Evolutionary conservation across 2,888 invertebrate genomes (phyloP).

Genomic region (Helleia helle): DNA sequence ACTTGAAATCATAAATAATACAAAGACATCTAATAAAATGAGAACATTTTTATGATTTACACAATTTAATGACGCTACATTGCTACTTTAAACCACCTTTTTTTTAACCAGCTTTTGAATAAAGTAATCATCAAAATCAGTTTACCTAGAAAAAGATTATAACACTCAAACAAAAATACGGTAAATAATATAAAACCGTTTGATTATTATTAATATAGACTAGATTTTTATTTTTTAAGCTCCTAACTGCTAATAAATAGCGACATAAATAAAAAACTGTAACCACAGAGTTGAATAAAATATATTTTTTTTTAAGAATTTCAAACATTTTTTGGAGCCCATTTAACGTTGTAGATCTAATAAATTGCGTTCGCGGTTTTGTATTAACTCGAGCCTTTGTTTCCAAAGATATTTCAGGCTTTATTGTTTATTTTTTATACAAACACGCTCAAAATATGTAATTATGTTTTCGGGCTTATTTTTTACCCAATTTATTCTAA

Average conservation of each 20-base stretch:
- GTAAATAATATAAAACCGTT: no score
- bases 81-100: no score
- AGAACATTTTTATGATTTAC: no score
- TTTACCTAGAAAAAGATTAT: no score
- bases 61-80: no score
- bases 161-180: no score
- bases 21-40: no score
- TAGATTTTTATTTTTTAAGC: no score
- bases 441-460: neutral
- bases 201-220: no score
- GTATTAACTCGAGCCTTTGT: slow-evolving; percentile 12
- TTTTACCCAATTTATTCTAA: neutral
- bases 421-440: neutral
- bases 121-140: no score
- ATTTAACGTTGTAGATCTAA: slow-evolving; percentile 14
- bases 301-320: neutral
- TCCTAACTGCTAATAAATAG: neutral
- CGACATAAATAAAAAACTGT: neutral
- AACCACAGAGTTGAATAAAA: neutral
- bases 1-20: no score
- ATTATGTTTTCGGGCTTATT: slow-evolving; percentile 7
- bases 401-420: slow-evolving; percentile 5
- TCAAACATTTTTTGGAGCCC: slow-evolving; percentile 6
- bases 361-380: slow-evolving; percentile 20
- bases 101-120: no score